These are phyloP conservation scores for Xestia xanthographa DNA, from an alignment of 2,888 invertebrate species.

Conservation along the genomic window DNA sequence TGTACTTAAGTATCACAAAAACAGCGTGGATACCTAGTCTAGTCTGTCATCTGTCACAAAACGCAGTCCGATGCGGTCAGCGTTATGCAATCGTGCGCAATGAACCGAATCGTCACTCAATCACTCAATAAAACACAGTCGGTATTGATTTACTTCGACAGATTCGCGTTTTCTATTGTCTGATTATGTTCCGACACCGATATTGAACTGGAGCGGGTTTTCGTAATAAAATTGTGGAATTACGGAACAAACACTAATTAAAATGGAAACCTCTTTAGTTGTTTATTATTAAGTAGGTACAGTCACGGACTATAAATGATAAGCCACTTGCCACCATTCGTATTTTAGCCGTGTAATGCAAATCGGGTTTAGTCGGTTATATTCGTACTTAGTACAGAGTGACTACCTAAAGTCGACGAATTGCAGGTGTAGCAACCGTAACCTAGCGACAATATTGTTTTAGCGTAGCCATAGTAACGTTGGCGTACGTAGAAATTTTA, in stretches of 20 bases:
- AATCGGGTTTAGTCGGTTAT: no score
- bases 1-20: slow-evolving; percentile 8
- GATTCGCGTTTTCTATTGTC: slow-evolving; percentile 58
- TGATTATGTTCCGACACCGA: slow-evolving; percentile 24
- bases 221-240: slow-evolving; percentile 34
- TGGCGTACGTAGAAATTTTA: no score
- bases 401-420: no score
- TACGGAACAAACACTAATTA: slow-evolving; percentile 24
- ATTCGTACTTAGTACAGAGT: no score
- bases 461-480: no score
- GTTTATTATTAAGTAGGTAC: no score
- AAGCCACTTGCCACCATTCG: no score
- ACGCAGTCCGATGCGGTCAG: slow-evolving; percentile 41
- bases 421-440: no score
- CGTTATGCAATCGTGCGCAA: slow-evolving; percentile 60
- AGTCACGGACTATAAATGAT: no score
- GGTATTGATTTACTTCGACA: slow-evolving; percentile 55
- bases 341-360: no score
- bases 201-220: slow-evolving; percentile 33
- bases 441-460: no score
- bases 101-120: slow-evolving; percentile 65
- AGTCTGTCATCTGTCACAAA: slow-evolving; percentile 26
- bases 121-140: slow-evolving; percentile 61
- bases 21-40: not conserved
- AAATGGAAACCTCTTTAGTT: not conserved